A percentile compares a stretch with the other conserved stretches of the same genome.
Evolutionary conservation across 2,113 vertebrate species (phyloP).

Genomic region (Cavia aperea): DNA sequence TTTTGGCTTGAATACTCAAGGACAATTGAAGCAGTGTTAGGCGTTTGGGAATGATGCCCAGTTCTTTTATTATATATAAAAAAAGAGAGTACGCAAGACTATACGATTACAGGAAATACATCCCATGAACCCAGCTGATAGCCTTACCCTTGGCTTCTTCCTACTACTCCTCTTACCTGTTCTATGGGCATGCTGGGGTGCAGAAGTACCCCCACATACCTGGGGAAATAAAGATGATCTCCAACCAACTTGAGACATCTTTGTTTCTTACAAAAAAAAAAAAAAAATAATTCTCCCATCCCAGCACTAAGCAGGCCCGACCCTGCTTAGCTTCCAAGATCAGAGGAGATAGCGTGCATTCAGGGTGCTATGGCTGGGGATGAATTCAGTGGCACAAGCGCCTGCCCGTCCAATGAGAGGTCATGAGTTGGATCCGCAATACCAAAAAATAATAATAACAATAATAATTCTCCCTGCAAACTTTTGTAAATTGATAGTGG

Average conservation of each 20-base stretch:
- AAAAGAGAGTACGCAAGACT: neutral
- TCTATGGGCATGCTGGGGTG: neutral
- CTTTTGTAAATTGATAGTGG: neutral
- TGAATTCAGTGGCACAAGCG: too few species aligned
- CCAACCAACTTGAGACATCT: neutral
- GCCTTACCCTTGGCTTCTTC: neutral
- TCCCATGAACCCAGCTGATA: neutral
- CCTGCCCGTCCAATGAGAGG: too few species aligned
- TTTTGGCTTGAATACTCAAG: constrained; percentile 21
- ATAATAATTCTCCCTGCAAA: neutral
- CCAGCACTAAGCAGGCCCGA: too few species aligned
- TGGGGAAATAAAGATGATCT: neutral
- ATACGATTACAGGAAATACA: neutral
- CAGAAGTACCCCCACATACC: neutral
- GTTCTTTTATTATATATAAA: constrained; percentile 3
- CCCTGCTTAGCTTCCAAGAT: too few species aligned
- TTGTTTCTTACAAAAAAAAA: neutral
- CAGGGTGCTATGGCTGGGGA: too few species aligned
- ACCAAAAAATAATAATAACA: too few species aligned
- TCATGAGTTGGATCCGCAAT: too few species aligned
- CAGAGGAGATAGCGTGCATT: too few species aligned
- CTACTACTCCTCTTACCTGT: neutral
- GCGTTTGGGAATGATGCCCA: neutral
- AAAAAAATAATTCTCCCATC: too few species aligned
- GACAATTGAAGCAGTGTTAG: neutral